Conservation (phyloP, 2,113 vertebrate genomes). For the Merops nubicus region DNA sequence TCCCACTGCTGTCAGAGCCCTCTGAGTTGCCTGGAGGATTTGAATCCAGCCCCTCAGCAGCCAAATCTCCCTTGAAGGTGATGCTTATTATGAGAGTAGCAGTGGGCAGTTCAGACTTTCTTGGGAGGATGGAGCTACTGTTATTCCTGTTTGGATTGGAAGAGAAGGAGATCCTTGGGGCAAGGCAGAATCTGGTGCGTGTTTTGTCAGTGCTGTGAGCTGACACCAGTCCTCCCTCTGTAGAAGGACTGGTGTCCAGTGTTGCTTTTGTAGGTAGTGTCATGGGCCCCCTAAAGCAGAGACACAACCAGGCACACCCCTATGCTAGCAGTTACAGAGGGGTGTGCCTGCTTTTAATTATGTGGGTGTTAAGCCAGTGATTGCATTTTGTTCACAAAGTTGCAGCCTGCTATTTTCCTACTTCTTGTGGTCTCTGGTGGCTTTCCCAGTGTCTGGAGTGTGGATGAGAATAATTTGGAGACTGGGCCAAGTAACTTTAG, state of each 20-base stretch:
- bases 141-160: neutral
- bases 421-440: neutral
- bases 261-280: neutral
- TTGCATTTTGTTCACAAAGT: neutral
- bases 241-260: neutral
- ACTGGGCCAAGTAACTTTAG: neutral
- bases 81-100: neutral
- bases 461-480: neutral
- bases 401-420: neutral
- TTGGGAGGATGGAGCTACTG: neutral
- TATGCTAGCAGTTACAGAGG: neutral
- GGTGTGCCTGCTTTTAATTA: neutral
- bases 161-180: neutral
- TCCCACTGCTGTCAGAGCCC: neutral
- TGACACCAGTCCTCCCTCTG: rapidly evolving
- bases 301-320: neutral
- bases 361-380: neutral
- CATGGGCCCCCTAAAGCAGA: neutral
- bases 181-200: neutral
- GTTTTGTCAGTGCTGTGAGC: neutral
- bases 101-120: neutral
- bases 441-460: neutral
- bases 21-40: neutral
- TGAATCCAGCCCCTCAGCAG: neutral
- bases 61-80: neutral